These are phyloP conservation scores for Taenaris catops DNA, from an alignment of 2,888 invertebrate species.

Conservation along the genomic window DNA sequence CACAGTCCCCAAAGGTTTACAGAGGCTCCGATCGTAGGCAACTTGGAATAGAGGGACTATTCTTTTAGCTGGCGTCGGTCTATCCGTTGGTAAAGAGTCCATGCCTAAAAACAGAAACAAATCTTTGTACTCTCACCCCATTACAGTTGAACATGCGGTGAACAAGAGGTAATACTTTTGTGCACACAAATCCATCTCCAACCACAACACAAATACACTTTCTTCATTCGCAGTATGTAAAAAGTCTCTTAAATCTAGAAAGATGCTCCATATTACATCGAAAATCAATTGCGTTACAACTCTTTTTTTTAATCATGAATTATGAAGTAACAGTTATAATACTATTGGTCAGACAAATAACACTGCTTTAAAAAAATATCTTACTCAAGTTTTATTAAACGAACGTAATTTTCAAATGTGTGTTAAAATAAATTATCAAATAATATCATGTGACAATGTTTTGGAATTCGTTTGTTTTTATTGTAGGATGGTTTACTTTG, in stretches of 20 bases:
- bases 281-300: no score
- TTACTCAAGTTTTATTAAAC: not conserved
- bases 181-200: slow-evolving; percentile 25
- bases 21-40: slow-evolving; percentile 62
- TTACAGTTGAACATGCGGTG: slow-evolving; percentile 29
- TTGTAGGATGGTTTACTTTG: slow-evolving; percentile 52
- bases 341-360: no score
- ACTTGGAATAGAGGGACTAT: slow-evolving; percentile 70
- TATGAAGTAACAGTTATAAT: no score
- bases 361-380: not conserved
- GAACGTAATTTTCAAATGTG: no score
- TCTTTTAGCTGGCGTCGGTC: slow-evolving; percentile 38
- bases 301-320: no score
- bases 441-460: slow-evolving; percentile 17
- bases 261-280: no score
- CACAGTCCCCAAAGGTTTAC: slow-evolving; percentile 64
- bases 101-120: slow-evolving; percentile 66
- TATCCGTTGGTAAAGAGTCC: slow-evolving; percentile 35
- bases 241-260: no score
- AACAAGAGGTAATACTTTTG: slow-evolving; percentile 21
- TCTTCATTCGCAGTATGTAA: no score
- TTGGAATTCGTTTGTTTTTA: slow-evolving; percentile 22
- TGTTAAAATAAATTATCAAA: no score
- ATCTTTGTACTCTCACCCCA: slow-evolving; percentile 31
- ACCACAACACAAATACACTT: no score